Evolutionary conservation across 2,797 vertebrate genomes (phyloP), one percentile per base, ranked within the genome.

Genomic region (Lateolabrax maculatus): DNA sequence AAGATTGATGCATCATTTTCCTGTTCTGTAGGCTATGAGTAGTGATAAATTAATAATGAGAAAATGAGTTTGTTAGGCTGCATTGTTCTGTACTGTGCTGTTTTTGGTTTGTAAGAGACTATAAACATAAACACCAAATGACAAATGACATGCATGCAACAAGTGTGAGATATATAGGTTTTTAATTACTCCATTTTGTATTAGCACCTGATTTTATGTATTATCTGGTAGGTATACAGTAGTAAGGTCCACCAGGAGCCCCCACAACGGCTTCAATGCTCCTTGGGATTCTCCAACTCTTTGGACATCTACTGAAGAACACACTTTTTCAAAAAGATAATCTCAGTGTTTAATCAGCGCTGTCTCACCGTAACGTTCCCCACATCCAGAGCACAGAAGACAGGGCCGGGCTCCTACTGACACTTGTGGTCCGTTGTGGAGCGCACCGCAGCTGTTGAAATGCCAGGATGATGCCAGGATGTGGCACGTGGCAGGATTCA

Each of bases 41-140:
- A 9, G 10, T 19, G 43, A 69, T 77, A 53, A 43, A 80, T 77
- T 36, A 53, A 69, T 71, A 44, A 49, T 23, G 6, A 53, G 18
- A 31, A 80, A 55, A 77, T 52, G 0, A 2, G 1, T 43, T 58
- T 44, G 76, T 58, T 76, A 1, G 77, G 16, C 1, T 37, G 7
- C 16, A 7, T 18, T 71, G 13, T 63, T 44, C 25, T 46, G 6
- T 13, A 13, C 18, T 51, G 27, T 29, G 0, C 29, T 23, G 2
- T 44, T 37, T 16, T n/a, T 4, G 18, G 29, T 53, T 62, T 53
- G 16, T 34, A 18, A 19, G 9, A 39, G 34, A 58, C 18, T 31
- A 21, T 29, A 49, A 19, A 19, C 2, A 4, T 29, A 18, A 19
- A 48, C 18, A 34, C 25, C 9, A 23, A 37, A n/a, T 43, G 37